Base-by-base conservation (phyloP, 2,888 invertebrate species). In the Myathropa florea region DNA sequence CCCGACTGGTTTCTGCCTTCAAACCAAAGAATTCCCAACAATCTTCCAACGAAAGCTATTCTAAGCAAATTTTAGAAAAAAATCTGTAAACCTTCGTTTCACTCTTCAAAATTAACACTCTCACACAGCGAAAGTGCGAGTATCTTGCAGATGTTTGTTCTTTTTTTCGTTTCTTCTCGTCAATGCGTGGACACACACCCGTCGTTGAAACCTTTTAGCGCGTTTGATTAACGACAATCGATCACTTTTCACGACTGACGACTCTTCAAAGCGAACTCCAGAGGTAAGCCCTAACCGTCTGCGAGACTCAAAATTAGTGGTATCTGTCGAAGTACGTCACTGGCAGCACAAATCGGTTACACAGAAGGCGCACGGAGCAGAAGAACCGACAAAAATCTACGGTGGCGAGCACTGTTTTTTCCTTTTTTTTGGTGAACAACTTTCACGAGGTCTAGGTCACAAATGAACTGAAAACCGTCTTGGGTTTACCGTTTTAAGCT, bases 401-500 rank as follows among this genome's bases (percentile, higher is more conserved):
- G 68, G 36, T 39, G 60, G 65, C 10, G 28, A 71, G 9, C 12
- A 1, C 7, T 7, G 2, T 12, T 67, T 46, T 79, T 86, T 73
- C 70, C 79, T 57, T 9, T 4, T 23, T 57, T 57, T 57, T 18
- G 81, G 79, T 67, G 91, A 89, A 89, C 91, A 91, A 92, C 92
- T 92, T 92, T 92, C 92, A 91, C 92, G 92, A 91, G 91, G 90
- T 92, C 91, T 90, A 90, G 90, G 90, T 90, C 91, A 91, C 90
- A 90, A 92, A 92, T 92, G 92, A 91, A 90, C 90, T 88, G 89
- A 89, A 89, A 89, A 80, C 77, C 89, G 90, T 73, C 68, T 77
- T 81, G 39, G 80, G 55, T 70, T 80, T 73, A 81, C 83, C 68
- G 83, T 88, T 88, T 88, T 88, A 86, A 86, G 73, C 83, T 78